Evolutionary conservation across 2,888 invertebrate genomes (phyloP), one percentile per base, ranked within the genome.

Genomic region (Corythucha ciliata): DNA sequence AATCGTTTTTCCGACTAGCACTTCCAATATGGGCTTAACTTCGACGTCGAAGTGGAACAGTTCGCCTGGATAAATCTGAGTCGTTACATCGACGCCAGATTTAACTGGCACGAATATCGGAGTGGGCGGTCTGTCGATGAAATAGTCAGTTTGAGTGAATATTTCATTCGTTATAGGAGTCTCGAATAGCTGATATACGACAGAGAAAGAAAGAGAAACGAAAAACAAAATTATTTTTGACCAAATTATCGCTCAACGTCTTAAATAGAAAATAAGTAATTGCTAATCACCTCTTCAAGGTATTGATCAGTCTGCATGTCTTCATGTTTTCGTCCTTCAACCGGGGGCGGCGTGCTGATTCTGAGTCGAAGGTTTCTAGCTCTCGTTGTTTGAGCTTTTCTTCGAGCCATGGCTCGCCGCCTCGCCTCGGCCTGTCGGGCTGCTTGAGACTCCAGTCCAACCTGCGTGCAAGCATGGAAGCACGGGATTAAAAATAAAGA

Each of bases 61-160:
- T 84, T 94, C 93, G 49, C 89, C 91, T 2, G 89, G 86, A 62
- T 80, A 78, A 58, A 94, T 90, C 72, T 94, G 91, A 36, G 94
- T 94, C 63, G 71, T 73, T 5, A 74, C 80, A 69, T 91, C 89
- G 46, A 80, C 73, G 22, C 91, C 92, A 56, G 79, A 78, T 70
- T 84, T 87, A 53, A 80, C 80, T 6, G 88, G 83, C 58, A 82
- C 76, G 69, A 82, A 87, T 32, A 77, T 70, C 1, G 90, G 90
- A 46, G 86, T 83, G 20, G 80, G 76, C 4, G 90, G 88, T 60
- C 85, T 75, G 68, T 91, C 88, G 56, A 83, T 70, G 71, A 86
- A 86, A 61, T 85, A 76, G 69, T 93, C 92, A 21, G 93, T 92
- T 70, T 90, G 89, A 48, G 86, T 84, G 61, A 82, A 82, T 46